Evolutionary conservation across 1,140 invertebrate genomes (phyloP).

Genomic region (Meloidogyne chitwoodi): DNA sequence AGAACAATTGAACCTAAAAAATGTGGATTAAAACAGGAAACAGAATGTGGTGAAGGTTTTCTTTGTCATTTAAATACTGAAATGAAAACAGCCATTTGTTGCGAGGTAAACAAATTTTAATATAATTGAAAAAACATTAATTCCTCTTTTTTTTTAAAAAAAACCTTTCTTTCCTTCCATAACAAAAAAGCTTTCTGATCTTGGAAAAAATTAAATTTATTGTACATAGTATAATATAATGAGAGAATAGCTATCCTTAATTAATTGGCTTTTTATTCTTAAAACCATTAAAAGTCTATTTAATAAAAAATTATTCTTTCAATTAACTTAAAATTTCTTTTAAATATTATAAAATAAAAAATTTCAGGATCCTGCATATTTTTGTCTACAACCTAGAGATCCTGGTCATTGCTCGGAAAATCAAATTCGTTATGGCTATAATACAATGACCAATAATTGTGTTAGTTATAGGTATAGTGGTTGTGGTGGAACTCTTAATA

Average conservation of each 20-base stretch:
- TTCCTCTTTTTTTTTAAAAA: no score
- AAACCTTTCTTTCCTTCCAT: no score
- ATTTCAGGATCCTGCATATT: slow-evolving; percentile 53
- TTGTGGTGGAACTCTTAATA: slow-evolving; percentile 76
- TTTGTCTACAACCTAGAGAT: slow-evolving; percentile 53
- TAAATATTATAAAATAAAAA: neutral
- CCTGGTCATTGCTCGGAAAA: slow-evolving; percentile 59
- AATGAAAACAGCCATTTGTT: slow-evolving; percentile 49
- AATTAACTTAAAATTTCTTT: no score
- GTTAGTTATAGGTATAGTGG: slow-evolving; percentile 65
- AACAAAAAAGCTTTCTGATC: no score
- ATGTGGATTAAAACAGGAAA: neutral
- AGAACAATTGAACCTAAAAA: neutral
- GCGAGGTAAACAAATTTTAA: slow-evolving; percentile 45
- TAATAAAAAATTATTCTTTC: no score
- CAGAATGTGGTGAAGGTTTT: slow-evolving; percentile 46
- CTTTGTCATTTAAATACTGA: slow-evolving; percentile 57
- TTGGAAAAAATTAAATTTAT: no score
- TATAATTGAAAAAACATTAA: no score
- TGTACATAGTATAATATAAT: no score
- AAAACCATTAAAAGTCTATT: no score
- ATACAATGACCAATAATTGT: slow-evolving; percentile 60
- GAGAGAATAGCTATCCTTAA: no score
- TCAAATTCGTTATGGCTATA: slow-evolving; percentile 58
- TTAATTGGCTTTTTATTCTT: no score